phyloP scores from a whole-genome alignment of 2,113 vertebrate genomes.

The Chamaetylas fuelleborni region DNA sequence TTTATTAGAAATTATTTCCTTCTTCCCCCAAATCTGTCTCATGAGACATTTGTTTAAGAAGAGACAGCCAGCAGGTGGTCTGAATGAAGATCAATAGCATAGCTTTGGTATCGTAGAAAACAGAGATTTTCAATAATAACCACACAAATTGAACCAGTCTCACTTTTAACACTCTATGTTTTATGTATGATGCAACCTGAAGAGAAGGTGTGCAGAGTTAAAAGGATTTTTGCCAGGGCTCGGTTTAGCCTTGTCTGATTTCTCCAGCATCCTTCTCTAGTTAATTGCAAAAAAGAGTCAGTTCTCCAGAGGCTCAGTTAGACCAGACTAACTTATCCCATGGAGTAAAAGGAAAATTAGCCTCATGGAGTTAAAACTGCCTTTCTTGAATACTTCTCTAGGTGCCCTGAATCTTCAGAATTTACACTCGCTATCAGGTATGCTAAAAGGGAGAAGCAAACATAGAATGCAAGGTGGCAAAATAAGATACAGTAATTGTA shows the following conservation, averaged over 20 bases:
- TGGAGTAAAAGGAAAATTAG: not conserved
- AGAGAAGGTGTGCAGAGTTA: not conserved
- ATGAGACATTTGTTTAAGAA: not conserved
- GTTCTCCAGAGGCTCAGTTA: not conserved
- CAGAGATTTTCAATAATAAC: not conserved
- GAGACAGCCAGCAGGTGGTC: not conserved
- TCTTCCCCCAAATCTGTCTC: not conserved
- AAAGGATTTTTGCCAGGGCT: not conserved
- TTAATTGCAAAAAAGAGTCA: slow-evolving; percentile 3
- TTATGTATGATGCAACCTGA: not conserved
- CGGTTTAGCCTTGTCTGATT: not conserved
- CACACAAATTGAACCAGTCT: not conserved
- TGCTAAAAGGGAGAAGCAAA: not conserved
- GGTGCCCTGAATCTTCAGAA: not conserved
- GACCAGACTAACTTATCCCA: not conserved
- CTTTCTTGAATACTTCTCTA: not conserved
- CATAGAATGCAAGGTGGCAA: not conserved
- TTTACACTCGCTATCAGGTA: not conserved
- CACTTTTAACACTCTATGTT: not conserved
- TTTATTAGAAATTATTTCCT: slow-evolving; percentile 6
- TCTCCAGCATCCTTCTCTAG: not conserved
- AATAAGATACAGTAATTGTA: not conserved
- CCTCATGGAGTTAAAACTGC: not conserved
- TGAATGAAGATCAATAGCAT: not conserved
- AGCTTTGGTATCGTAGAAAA: not conserved